Evolutionary conservation across 2,113 vertebrate genomes (phyloP).

Genomic region (Syrrhaptes paradoxus): DNA sequence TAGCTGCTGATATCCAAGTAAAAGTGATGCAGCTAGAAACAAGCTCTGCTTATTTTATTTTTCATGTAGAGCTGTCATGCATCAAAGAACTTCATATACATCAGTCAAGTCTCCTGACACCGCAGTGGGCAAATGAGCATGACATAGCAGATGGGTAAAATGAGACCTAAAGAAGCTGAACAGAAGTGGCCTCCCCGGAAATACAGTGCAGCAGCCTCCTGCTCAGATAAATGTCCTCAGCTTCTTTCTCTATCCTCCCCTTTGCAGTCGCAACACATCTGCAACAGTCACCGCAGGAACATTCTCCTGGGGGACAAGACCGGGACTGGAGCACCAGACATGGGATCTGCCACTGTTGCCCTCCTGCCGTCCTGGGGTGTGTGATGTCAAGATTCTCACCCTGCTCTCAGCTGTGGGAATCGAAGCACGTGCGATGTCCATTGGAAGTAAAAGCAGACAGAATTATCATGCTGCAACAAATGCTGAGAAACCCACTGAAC

Average conservation of each 20-base stretch:
- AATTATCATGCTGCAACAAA: not conserved
- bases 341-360: rapidly evolving
- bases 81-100: not conserved
- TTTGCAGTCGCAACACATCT: not conserved
- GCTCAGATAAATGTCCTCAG: not conserved
- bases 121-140: not conserved
- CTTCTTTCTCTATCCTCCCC: not conserved
- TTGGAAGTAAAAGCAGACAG: not conserved
- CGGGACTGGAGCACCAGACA: not conserved
- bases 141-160: not conserved
- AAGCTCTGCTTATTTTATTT: not conserved
- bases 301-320: not conserved
- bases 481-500: not conserved
- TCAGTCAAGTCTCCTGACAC: not conserved
- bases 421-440: rapidly evolving
- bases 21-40: not conserved
- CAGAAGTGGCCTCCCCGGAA: not conserved
- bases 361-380: not conserved
- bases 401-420: not conserved
- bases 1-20: not conserved
- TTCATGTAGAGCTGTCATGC: not conserved
- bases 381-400: not conserved
- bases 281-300: rapidly evolving
- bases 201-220: not conserved
- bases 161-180: not conserved